phyloP scores from a whole-genome alignment of 2,888 invertebrate species.

The Carterocephalus palaemon region DNA sequence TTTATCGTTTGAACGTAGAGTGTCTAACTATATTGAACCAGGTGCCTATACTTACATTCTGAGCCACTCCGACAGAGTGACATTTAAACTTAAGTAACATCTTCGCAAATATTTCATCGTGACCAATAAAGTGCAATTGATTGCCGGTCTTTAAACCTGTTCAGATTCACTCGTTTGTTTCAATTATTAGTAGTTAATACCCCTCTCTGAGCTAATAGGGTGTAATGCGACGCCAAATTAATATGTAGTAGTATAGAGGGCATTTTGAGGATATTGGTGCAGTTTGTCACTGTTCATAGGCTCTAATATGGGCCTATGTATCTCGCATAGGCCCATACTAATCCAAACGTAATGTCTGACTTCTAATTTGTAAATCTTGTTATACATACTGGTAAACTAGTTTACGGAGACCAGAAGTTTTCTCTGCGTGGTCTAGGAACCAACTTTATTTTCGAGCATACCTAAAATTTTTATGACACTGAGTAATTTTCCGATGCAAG shows the following conservation, averaged over 20 bases:
- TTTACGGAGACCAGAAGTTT: no score
- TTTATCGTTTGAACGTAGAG: neutral
- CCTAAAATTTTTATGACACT: no score
- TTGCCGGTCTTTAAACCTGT: slow-evolving; percentile 37
- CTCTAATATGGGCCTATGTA: no score
- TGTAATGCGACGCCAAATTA: slow-evolving; percentile 4
- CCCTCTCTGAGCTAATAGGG: slow-evolving; percentile 6
- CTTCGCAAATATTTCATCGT: slow-evolving; percentile 42
- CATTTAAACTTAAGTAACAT: slow-evolving; percentile 37
- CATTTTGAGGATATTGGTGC: slow-evolving; percentile 6
- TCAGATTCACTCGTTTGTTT: slow-evolving; percentile 45
- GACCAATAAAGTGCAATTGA: slow-evolving; percentile 45
- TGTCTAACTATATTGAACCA: neutral
- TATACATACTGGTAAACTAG: no score
- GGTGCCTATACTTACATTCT: no score
- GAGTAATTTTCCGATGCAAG: no score
- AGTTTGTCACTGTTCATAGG: slow-evolving; percentile 1
- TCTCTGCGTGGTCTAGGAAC: no score
- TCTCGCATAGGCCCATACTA: no score
- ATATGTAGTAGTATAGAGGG: no score
- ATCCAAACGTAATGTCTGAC: no score
- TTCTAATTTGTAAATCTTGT: no score
- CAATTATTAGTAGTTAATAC: slow-evolving; percentile 34
- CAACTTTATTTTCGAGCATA: no score
- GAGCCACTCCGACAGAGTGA: slow-evolving; percentile 23